Percentiles rank a stretch among this genome's conserved stretches.
These are phyloP conservation scores for Rhabdophis nuchalis DNA, from an alignment of 2,797 vertebrate species.

Conservation along the genomic window DNA sequence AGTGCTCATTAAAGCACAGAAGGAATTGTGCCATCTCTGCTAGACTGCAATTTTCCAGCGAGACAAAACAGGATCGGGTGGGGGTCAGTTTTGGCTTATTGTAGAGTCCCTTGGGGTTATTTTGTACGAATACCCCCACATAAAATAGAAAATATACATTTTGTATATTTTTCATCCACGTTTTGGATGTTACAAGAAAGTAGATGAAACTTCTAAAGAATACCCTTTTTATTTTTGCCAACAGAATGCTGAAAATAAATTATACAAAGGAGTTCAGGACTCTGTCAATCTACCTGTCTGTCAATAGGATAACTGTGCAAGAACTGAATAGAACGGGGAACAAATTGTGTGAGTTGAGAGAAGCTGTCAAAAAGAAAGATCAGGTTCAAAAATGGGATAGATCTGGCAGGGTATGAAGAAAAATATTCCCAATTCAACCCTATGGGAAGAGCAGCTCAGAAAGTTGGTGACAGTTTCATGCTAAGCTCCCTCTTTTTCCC, in stretches of 20 bases:
- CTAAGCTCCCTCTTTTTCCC: background rate
- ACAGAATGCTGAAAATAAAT: background rate
- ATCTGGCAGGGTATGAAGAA: background rate
- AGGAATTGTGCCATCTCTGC: background rate
- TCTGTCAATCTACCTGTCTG: background rate
- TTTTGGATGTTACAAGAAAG: background rate
- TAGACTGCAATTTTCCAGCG: background rate
- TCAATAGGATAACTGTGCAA: background rate
- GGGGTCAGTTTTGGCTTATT: background rate
- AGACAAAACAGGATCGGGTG: background rate
- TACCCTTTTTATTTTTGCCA: background rate
- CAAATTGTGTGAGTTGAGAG: background rate
- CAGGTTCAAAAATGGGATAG: background rate
- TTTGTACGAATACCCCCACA: background rate
- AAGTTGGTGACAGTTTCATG: background rate
- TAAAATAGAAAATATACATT: background rate
- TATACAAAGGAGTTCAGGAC: background rate
- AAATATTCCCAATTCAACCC: background rate
- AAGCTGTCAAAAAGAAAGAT: background rate
- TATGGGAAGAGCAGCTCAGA: background rate
- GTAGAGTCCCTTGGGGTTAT: background rate
- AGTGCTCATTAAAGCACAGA: background rate
- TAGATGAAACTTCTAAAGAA: background rate
- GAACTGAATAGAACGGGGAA: background rate
- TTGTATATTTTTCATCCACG: background rate